Evolutionary conservation across 1,140 invertebrate species (phyloP).

Genomic region (Drosophila burlai): DNA sequence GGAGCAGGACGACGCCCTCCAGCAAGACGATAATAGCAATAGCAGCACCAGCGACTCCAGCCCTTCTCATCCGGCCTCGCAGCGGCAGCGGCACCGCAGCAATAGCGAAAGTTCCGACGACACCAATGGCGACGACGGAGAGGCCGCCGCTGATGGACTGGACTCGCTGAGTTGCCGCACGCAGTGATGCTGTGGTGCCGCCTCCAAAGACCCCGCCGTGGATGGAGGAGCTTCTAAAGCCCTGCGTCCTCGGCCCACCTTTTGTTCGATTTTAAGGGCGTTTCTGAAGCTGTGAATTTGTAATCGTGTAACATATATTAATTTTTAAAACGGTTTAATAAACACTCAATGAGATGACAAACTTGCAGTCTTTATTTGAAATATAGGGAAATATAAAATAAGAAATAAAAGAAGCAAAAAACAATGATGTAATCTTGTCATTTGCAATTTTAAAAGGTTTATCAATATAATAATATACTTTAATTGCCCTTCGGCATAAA

Average conservation of each 20-base stretch:
- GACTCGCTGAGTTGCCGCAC: conserved; percentile 55
- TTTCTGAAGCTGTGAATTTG: conserved; percentile 69
- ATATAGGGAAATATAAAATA: neutral
- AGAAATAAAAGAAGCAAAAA: neutral
- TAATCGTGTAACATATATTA: conserved; percentile 48
- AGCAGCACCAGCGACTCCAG: conserved; percentile 6
- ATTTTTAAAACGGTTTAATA: conserved; percentile 57
- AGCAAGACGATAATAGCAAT: neutral
- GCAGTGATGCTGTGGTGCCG: conserved; percentile 46
- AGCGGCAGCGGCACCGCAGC: neutral
- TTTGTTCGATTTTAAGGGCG: conserved; percentile 41
- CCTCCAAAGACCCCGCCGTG: conserved; percentile 34
- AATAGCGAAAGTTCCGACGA: conserved; percentile 45
- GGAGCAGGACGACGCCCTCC: neutral
- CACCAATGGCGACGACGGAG: conserved; percentile 33
- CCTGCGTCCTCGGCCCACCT: conserved; percentile 2
- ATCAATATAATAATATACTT: conserved; percentile 10
- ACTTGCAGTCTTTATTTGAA: neutral
- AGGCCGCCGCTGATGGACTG: conserved; percentile 4
- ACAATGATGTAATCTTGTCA: neutral
- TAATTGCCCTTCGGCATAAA: neutral
- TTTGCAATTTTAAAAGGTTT: neutral
- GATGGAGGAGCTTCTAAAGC: conserved; percentile 12
- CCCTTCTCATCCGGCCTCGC: neutral
- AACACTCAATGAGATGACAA: conserved; percentile 28